Evolutionary conservation across 2,888 invertebrate species (phyloP), one percentile per base, ranked within the genome.

Genomic region (Apotomis turbidana): DNA sequence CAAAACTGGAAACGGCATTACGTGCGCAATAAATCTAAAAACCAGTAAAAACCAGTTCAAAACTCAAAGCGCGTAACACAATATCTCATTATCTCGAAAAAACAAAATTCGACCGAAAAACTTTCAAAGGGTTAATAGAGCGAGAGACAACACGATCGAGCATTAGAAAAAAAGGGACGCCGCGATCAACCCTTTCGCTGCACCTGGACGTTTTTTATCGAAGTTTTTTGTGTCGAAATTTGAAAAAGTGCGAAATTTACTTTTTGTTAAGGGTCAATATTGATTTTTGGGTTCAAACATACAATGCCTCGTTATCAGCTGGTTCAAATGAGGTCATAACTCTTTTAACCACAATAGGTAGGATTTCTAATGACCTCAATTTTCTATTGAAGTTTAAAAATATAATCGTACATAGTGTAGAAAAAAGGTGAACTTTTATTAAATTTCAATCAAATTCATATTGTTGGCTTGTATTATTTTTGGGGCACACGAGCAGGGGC

Each of bases 241-340:
- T 89, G 78, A 89, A 91, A 93, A 91, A 89, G 89, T 92, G 93
- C 91, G 88, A 91, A 90, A 89, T 91, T 90, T 87, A 44, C 79
- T 76, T 86, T 85, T 85, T 89, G 84, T 90, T 87, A 79, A 76
- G 84, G 87, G 87, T 92, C 91, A 93, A 93, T 91, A 93, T 93
- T 93, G 91, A 90, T 91, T 93, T 91, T 89, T 83, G 85, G 78
- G 83, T 80, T 80, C 83, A 85, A 86, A 85, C 76, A 75, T 41
- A 89, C 88, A 90, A 93, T 90, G 76, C 76, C 74, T 93, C 93
- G 91, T 93, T 93, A 93, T 87, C 86, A 86, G 77, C 78, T 77
- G 74, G 79, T 80, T 83, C 77, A 87, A 89, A 90, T 88, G 90
- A 88, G 85, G 85, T 83, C 84, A 88, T 92, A 88, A 89, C 81